Conservation (phyloP, 1,140 invertebrate genomes). For the Notospermus geniculatus region DNA sequence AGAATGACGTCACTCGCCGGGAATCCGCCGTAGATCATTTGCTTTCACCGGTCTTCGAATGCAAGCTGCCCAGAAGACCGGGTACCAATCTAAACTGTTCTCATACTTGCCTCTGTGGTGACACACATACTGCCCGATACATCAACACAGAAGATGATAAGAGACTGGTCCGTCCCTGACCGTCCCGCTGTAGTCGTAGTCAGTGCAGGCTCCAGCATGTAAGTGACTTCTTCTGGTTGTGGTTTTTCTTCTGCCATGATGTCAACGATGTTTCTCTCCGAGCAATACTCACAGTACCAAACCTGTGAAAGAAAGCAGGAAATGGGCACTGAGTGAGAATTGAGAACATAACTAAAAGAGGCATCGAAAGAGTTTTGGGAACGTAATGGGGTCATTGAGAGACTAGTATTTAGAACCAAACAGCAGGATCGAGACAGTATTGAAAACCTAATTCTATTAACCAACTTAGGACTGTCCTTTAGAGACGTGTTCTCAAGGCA, state of each 20-base stretch:
- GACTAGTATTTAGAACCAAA: no score
- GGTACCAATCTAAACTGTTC: no score
- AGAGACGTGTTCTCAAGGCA: no score
- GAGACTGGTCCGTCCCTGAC: conserved; percentile 38
- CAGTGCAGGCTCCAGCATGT: conserved; percentile 41
- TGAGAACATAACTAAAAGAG: background rate
- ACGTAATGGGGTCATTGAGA: no score
- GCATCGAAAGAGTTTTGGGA: background rate
- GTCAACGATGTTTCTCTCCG: conserved; percentile 37
- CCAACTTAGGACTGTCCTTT: no score
- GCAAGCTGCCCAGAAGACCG: no score
- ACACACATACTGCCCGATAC: conserved; percentile 54
- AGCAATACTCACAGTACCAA: conserved; percentile 53
- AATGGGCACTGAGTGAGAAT: background rate
- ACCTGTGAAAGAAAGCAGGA: conserved; percentile 27
- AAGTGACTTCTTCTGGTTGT: conserved; percentile 42
- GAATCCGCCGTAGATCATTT: no score
- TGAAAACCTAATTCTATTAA: no score
- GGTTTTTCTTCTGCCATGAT: conserved; percentile 47
- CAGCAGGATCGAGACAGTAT: no score
- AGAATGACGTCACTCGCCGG: no score
- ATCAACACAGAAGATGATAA: conserved; percentile 52
- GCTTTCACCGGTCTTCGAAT: no score
- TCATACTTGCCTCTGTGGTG: conserved; percentile 45
- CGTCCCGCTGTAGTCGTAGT: conserved; percentile 32